phyloP scores from a whole-genome alignment of 2,888 invertebrate genomes.

The Eledona agricola region DNA sequence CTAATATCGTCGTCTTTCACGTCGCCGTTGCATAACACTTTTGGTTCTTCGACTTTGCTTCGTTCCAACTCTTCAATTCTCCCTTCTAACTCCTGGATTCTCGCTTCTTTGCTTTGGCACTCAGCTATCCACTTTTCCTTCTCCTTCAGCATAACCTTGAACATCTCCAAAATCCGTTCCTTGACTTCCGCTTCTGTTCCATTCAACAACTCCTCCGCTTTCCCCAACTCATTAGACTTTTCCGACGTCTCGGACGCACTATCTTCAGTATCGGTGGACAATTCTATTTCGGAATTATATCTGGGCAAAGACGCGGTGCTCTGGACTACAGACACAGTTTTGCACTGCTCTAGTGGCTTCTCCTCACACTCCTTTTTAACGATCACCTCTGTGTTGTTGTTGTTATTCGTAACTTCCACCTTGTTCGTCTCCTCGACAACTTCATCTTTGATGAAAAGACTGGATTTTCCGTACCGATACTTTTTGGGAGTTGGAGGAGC shows the following conservation, averaged over 20 bases:
- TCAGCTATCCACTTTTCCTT: constrained; percentile 53
- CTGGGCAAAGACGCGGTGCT: constrained; percentile 46
- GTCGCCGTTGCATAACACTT: constrained; percentile 37
- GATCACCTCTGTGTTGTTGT: constrained; percentile 25
- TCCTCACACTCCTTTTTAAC: constrained; percentile 33
- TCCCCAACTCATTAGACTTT: constrained; percentile 51
- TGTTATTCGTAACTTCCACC: constrained; percentile 22
- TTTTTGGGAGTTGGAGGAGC: constrained; percentile 70
- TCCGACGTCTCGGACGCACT: constrained; percentile 58
- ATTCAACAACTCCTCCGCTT: constrained; percentile 55
- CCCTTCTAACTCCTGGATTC: constrained; percentile 54
- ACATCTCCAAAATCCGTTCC: constrained; percentile 54
- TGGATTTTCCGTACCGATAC: constrained; percentile 50
- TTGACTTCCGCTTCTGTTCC: constrained; percentile 49
- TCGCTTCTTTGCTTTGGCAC: constrained; percentile 54
- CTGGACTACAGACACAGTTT: constrained; percentile 56
- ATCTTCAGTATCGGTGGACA: constrained; percentile 79
- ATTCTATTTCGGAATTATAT: constrained; percentile 71
- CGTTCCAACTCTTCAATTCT: constrained; percentile 50
- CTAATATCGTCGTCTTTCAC: constrained; percentile 41
- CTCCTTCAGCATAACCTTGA: constrained; percentile 54
- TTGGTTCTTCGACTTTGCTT: constrained; percentile 36
- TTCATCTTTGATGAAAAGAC: constrained; percentile 34
- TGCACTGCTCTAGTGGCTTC: constrained; percentile 31
- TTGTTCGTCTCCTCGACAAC: constrained; percentile 35